Conservation (phyloP, 1,140 invertebrate genomes). For the Whitmania pigra region DNA sequence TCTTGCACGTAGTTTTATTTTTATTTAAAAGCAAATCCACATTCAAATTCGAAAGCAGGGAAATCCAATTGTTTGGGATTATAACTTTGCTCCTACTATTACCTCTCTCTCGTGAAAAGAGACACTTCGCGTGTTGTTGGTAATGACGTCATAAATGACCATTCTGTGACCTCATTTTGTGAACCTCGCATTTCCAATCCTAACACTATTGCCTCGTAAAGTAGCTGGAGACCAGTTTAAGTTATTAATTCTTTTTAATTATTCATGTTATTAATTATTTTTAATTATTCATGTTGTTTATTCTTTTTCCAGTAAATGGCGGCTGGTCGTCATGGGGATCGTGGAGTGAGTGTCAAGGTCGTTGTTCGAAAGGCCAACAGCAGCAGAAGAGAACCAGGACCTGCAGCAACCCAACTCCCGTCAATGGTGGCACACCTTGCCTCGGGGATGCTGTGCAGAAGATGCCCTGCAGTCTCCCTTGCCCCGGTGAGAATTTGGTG, state of each 20-base stretch:
- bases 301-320: constrained; percentile 64
- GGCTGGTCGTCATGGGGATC: constrained; percentile 76
- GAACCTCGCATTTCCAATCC: no score
- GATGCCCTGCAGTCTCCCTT: constrained; percentile 63
- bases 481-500: constrained; percentile 56
- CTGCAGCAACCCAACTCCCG: constrained; percentile 72
- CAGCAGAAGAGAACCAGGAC: constrained; percentile 44
- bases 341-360: constrained; percentile 61
- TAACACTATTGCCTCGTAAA: no score
- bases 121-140: no score
- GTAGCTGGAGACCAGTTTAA: background rate
- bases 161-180: no score
- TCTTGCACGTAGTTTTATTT: no score
- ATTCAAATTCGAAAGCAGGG: no score
- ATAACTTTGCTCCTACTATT: no score
- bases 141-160: no score
- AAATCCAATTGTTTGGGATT: no score
- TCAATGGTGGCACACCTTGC: constrained; percentile 71
- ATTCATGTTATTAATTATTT: background rate
- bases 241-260: background rate
- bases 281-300: constrained; percentile 12
- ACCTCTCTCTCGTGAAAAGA: no score
- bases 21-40: no score
- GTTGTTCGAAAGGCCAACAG: constrained; percentile 23
- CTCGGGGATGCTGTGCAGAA: constrained; percentile 63